Conservation (phyloP, 2,797 vertebrate genomes). For the Monodelphis domestica region DNA sequence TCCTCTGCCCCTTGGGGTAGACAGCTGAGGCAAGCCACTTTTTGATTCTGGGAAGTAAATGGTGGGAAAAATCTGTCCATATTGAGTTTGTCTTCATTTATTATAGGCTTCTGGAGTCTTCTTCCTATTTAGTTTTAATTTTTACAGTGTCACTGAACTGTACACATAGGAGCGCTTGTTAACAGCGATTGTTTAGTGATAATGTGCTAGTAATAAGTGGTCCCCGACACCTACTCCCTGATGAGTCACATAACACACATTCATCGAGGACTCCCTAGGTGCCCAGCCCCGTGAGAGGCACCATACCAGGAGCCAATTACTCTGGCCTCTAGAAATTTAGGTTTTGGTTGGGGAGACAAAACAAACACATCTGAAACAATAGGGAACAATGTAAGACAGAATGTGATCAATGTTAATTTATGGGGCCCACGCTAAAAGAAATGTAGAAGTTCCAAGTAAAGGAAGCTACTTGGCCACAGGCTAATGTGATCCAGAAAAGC, state of each 20-base stretch:
- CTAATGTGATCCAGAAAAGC: not conserved
- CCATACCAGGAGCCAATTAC: not conserved
- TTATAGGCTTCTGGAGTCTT: not conserved
- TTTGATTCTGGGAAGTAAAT: not conserved
- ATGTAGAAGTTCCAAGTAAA: not conserved
- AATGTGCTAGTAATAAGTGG: not conserved
- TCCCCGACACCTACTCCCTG: not conserved
- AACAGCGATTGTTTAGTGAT: not conserved
- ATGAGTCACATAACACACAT: not conserved
- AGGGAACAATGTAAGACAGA: not conserved
- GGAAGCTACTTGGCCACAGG: not conserved
- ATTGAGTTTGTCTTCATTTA: not conserved
- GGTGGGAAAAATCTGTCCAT: not conserved
- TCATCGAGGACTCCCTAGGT: not conserved
- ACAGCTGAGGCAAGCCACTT: not conserved
- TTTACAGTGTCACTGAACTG: not conserved
- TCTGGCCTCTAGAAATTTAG: not conserved
- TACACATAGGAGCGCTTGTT: not conserved
- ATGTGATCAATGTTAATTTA: not conserved
- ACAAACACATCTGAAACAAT: not conserved
- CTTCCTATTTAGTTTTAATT: not conserved
- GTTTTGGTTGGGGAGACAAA: not conserved
- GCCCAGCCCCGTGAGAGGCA: not conserved
- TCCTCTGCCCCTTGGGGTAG: not conserved
- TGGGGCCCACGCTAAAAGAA: not conserved